These are phyloP conservation scores for Pardosa pseudoannulata DNA, from an alignment of 2,888 invertebrate genomes.

Conservation along the genomic window DNA sequence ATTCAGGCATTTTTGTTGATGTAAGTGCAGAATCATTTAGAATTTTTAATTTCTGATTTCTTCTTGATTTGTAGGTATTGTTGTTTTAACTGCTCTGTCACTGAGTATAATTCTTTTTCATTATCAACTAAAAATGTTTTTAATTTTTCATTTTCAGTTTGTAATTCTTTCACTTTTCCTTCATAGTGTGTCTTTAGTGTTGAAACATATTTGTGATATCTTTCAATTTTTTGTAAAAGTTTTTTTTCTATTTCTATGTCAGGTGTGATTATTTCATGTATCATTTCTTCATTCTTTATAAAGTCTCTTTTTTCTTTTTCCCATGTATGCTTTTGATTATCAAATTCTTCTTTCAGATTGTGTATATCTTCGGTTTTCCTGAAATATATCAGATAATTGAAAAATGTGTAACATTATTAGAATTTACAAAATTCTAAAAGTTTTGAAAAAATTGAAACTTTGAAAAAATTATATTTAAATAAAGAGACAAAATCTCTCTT, in stretches of 20 bases:
- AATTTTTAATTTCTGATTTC: not conserved
- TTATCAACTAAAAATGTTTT: slow-evolving; percentile 28
- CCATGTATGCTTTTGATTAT: slow-evolving; percentile 14
- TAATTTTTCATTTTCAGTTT: slow-evolving; percentile 22
- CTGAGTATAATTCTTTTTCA: slow-evolving; percentile 11
- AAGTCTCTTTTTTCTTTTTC: slow-evolving; percentile 29
- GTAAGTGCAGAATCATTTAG: not conserved
- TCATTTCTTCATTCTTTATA: not conserved
- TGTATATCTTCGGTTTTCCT: slow-evolving; percentile 27
- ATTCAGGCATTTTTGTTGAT: slow-evolving; percentile 20
- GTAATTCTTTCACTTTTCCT: slow-evolving; percentile 2
- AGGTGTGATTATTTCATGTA: slow-evolving; percentile 14
- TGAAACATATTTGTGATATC: slow-evolving; percentile 21
- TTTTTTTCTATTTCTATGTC: slow-evolving; percentile 34
- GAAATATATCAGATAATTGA: too few relatives aligned
- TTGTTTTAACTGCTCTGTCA: slow-evolving; percentile 21
- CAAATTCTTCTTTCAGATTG: slow-evolving; percentile 21
- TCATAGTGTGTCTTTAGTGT: slow-evolving; percentile 20
- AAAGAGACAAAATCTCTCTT: too few relatives aligned
- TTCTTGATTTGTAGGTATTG: not conserved
- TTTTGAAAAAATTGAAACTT: too few relatives aligned
- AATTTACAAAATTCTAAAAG: too few relatives aligned
- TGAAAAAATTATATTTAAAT: too few relatives aligned
- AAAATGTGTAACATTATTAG: too few relatives aligned
- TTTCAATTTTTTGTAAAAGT: slow-evolving; percentile 32